A percentile compares a stretch with the other conserved stretches of the same genome.
Conservation (phyloP, 2,888 invertebrate species). For the Ennomos erosarius region DNA sequence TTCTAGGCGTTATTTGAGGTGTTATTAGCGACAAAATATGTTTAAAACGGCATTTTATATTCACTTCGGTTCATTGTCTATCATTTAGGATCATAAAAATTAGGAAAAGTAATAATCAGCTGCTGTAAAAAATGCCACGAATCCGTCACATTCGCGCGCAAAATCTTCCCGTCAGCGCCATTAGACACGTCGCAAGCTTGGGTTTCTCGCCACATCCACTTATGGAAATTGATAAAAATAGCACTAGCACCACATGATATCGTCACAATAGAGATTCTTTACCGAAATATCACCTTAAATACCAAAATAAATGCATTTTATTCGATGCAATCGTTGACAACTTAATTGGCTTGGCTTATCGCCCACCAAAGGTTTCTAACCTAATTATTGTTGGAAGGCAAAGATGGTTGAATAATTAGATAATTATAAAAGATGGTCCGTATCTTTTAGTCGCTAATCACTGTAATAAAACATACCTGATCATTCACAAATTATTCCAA, state of each 20-base stretch:
- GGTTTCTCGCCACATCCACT: constrained; percentile 79
- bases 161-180: constrained; percentile 83
- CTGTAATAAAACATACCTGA: constrained; percentile 68
- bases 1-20: constrained; percentile 61
- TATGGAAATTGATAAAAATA: constrained; percentile 83
- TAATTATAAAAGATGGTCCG: constrained; percentile 40
- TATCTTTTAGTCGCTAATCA: constrained; percentile 50
- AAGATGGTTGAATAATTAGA: constrained; percentile 41
- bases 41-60: constrained; percentile 49
- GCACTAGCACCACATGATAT: constrained; percentile 60
- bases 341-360: constrained; percentile 79
- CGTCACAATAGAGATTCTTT: constrained; percentile 51
- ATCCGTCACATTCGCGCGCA: constrained; percentile 85
- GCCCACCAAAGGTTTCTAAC: constrained; percentile 79
- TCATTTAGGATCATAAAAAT: constrained; percentile 53
- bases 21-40: constrained; percentile 44
- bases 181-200: constrained; percentile 85
- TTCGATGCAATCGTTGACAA: constrained; percentile 61
- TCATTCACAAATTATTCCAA: constrained; percentile 80
- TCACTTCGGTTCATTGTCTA: constrained; percentile 58
- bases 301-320: constrained; percentile 50
- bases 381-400: constrained; percentile 66
- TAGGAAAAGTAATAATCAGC: constrained; percentile 66
- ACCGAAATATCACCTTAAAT: constrained; percentile 48
- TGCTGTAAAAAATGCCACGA: constrained; percentile 83